phyloP scores from a whole-genome alignment of 2,888 invertebrate species.

The Homarus gammarus region DNA sequence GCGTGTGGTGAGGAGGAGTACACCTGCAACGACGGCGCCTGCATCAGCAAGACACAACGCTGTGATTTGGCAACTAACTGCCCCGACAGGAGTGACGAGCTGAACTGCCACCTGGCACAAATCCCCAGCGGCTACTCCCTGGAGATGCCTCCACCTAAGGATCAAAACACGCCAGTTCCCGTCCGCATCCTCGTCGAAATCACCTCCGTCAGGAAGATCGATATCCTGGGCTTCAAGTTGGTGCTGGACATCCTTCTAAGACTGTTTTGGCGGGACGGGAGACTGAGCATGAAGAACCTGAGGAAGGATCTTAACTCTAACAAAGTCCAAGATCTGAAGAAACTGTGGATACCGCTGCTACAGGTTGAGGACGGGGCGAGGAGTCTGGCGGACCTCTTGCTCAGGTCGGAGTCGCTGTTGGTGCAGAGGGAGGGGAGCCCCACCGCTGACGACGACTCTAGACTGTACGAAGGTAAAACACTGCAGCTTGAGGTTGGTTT shows the following conservation, averaged over 20 bases:
- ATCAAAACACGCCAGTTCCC: not conserved
- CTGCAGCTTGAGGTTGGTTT: no score
- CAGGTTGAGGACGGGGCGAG: conserved; percentile 41
- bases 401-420: conserved; percentile 13
- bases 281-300: conserved; percentile 42
- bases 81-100: conserved; percentile 52
- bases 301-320: conserved; percentile 16
- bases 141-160: conserved; percentile 38
- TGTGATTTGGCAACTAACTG: conserved; percentile 47
- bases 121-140: conserved; percentile 25
- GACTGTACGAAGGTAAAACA: conserved; percentile 43
- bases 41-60: conserved; percentile 29
- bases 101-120: conserved; percentile 12
- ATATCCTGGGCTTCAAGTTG: conserved; percentile 34
- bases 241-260: conserved; percentile 33
- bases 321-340: conserved; percentile 31
- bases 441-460: conserved; percentile 38
- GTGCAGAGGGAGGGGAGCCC: conserved; percentile 17
- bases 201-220: conserved; percentile 25
- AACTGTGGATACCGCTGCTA: conserved; percentile 41
- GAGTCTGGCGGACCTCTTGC: conserved; percentile 34
- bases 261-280: conserved; percentile 32
- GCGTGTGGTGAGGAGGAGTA: conserved; percentile 32
- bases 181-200: conserved; percentile 27
- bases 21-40: conserved; percentile 58